Evolutionary conservation across 2,797 vertebrate species (phyloP).

Genomic region (Pseudomugil tenellus): DNA sequence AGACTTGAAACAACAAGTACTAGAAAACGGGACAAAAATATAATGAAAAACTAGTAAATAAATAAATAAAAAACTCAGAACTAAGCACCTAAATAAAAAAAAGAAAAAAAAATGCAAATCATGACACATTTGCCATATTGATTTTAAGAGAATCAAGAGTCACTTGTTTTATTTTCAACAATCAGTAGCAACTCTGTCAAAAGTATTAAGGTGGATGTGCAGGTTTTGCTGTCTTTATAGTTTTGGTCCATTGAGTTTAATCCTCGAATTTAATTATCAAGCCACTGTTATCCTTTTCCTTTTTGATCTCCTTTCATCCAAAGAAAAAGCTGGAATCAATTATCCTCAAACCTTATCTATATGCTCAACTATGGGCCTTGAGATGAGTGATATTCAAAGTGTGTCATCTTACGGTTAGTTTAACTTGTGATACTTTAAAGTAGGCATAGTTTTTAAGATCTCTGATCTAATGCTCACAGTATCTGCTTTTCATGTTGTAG

Average conservation of each 20-base stretch:
- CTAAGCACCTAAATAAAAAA: no score
- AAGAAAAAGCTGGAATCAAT: constrained; percentile 44
- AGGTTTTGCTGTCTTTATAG: constrained; percentile 24
- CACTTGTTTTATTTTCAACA: constrained; percentile 9
- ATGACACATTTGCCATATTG: background rate
- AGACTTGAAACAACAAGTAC: no score
- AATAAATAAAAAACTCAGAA: no score
- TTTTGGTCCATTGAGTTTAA: constrained; percentile 31
- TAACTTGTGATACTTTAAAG: constrained; percentile 44
- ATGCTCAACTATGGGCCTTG: constrained; percentile 16
- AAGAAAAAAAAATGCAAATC: no score
- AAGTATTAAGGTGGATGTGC: constrained; percentile 4
- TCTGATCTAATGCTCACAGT: constrained; percentile 33
- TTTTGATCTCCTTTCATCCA: constrained; percentile 40
- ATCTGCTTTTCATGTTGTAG: constrained; percentile 24
- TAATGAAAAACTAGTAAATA: no score
- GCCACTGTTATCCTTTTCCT: constrained; percentile 21
- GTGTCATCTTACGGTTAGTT: constrained; percentile 3
- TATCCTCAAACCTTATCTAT: constrained; percentile 30
- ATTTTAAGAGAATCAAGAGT: constrained; percentile 11
- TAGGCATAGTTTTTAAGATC: constrained; percentile 32
- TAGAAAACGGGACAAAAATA: no score
- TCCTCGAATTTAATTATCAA: constrained; percentile 29
- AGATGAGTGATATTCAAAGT: constrained; percentile 44
- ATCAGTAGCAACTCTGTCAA: constrained; percentile 10